A percentile compares a stretch with the other conserved stretches of the same genome.
Conservation (phyloP, 2,888 invertebrate genomes). For the Odontothrips loti region DNA sequence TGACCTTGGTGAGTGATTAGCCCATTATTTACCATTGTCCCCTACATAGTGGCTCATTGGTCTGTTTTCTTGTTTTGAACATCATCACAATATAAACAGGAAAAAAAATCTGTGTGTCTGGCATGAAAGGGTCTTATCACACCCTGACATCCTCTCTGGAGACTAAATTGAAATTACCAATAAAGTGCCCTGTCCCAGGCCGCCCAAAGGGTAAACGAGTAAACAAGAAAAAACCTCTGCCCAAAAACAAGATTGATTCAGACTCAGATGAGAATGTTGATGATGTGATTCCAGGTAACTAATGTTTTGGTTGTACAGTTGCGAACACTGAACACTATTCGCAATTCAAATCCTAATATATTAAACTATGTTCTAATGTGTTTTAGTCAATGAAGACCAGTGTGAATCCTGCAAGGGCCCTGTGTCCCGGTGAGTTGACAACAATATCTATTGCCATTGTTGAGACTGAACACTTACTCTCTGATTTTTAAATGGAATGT, state of each 20-base stretch:
- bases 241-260: neutral
- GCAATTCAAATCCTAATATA: too few species aligned
- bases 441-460: too few species aligned
- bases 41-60: neutral
- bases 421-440: too few species aligned
- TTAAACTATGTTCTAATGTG: too few species aligned
- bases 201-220: neutral
- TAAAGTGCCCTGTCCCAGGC: neutral
- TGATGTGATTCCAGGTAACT: neutral
- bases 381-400: too few species aligned
- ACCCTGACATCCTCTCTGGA: too few species aligned
- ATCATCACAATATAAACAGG: neutral
- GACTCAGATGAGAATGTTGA: neutral
- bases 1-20: neutral
- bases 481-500: too few species aligned
- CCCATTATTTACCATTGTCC: neutral
- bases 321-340: too few species aligned
- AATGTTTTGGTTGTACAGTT: too few species aligned
- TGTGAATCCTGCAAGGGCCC: too few species aligned
- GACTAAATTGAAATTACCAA: neutral
- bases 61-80: neutral
- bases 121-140: neutral
- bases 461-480: too few species aligned
- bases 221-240: neutral
- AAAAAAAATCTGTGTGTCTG: neutral